Base-by-base conservation (phyloP, 2,888 invertebrate species). In the Synanthedon andrenaeformis region DNA sequence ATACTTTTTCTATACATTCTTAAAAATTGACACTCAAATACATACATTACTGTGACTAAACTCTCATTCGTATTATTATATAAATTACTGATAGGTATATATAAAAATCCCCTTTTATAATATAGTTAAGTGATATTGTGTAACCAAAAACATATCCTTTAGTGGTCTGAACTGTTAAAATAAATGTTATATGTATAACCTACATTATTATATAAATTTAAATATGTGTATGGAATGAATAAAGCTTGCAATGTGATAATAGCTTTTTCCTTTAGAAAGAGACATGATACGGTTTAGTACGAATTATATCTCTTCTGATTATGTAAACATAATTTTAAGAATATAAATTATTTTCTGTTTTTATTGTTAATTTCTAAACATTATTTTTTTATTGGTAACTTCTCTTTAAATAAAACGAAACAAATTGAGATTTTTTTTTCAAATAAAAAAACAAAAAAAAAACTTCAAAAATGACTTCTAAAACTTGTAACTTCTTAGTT, bases 71-170 rank as follows among this genome's bases (percentile, higher is more conserved):
- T 10, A 35, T 35, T 6, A 35, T 23, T 23, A 23, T 1, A 23
- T 23, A 23, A 23, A 23, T 35, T 10, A 35, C 10, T 13, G 5
- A 6, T 13, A 45, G 14, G 6, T 45, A 45, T 3, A n/a, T 11
- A 13, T 45, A 45, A 45, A 45, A 13, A 45, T 13, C 45, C 45
- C 45, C 3, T 45, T 13, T 13, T 14, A n/a, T 45, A 5, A 45
- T 45, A 13, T 12, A 14, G 6, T 65, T 60, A 67, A 75, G 82
- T 82, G 82, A 82, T 84, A 83, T 67, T 66, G 69, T 73, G 77
- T 76, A 84, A 84, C 70, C 70, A 72, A 82, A 81, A 79, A 86
- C 86, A 86, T 86, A 86, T 85, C 86, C 78, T 69, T 67, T 82
- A 79, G 82, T 76, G 53, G 53, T 53, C 82, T 84, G 79, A 80